Percentiles rank a stretch among this genome's conserved stretches.
phyloP scores from a whole-genome alignment of 2,113 vertebrate species.

The Empidonax traillii region DNA sequence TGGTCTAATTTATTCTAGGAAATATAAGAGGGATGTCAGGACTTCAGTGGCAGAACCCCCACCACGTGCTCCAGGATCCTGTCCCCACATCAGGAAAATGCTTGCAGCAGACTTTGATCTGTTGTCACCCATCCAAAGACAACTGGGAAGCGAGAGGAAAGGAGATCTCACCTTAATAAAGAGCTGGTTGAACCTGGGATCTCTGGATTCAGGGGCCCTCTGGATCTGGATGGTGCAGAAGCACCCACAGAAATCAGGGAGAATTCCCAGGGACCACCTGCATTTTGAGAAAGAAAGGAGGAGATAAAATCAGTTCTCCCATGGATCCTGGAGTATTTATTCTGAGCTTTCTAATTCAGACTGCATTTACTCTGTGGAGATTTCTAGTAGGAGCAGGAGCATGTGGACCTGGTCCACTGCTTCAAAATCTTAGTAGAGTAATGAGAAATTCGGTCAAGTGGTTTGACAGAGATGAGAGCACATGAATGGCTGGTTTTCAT shows the following conservation, averaged over 20 bases:
- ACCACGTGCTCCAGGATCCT: background rate
- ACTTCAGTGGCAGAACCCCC: background rate
- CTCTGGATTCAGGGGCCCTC: background rate
- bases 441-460: background rate
- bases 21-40: background rate
- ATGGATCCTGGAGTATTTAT: background rate
- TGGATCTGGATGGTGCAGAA: background rate
- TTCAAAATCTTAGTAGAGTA: background rate
- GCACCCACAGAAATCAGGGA: accelerated
- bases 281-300: background rate
- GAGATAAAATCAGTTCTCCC: background rate
- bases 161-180: background rate
- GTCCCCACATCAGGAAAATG: background rate
- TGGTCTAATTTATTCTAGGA: background rate
- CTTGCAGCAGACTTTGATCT: background rate
- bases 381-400: background rate
- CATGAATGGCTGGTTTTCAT: background rate
- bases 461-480: background rate
- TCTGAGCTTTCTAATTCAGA: background rate
- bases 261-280: background rate
- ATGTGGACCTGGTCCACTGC: background rate
- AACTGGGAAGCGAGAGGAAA: background rate
- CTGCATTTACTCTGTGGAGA: background rate
- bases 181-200: background rate
- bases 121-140: background rate